These are phyloP conservation scores for Entomobrya proxima DNA, from an alignment of 2,888 invertebrate genomes.

Conservation along the genomic window DNA sequence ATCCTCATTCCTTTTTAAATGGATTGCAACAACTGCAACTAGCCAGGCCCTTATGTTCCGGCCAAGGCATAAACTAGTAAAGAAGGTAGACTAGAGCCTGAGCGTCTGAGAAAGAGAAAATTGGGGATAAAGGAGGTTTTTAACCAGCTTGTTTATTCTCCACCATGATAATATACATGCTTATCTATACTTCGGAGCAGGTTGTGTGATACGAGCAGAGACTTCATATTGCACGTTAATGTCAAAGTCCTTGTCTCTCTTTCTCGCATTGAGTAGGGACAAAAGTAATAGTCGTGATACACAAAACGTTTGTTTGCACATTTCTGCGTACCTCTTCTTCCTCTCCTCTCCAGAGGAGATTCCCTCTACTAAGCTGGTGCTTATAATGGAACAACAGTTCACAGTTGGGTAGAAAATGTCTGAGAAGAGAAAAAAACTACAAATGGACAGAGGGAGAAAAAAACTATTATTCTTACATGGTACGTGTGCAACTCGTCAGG, in stretches of 20 bases:
- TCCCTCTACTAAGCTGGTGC: conserved; percentile 40
- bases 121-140: conserved; percentile 44
- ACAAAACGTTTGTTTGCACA: conserved; percentile 45
- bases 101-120: neutral
- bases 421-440: conserved; percentile 21
- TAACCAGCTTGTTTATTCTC: conserved; percentile 54
- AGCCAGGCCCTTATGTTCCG: neutral
- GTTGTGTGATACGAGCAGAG: conserved; percentile 39
- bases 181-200: neutral
- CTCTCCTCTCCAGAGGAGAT: conserved; percentile 47
- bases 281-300: conserved; percentile 13
- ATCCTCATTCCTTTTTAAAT: conserved; percentile 39
- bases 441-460: conserved; percentile 4
- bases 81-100: conserved; percentile 10
- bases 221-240: conserved; percentile 66
- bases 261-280: neutral
- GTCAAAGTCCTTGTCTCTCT: conserved; percentile 55
- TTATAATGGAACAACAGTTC: conserved; percentile 48
- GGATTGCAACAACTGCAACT: conserved; percentile 67
- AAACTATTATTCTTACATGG: conserved; percentile 42
- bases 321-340: conserved; percentile 10
- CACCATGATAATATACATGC: neutral
- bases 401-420: conserved; percentile 57
- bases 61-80: neutral
- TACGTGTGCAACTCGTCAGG: conserved; percentile 49